phyloP scores from a whole-genome alignment of 2,113 vertebrate genomes.

The Cyprinodon brontotheroides region DNA sequence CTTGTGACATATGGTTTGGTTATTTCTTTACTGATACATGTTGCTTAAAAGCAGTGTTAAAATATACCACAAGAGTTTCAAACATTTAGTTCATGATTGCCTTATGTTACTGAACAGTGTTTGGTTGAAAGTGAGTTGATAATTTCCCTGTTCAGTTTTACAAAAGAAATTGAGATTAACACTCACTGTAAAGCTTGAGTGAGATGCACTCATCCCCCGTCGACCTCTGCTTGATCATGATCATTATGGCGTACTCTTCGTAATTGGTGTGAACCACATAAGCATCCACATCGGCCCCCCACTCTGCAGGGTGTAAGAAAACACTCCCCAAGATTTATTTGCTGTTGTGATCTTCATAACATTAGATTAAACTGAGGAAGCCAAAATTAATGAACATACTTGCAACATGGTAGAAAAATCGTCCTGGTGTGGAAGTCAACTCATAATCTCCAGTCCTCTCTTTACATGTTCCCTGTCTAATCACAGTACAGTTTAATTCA shows the following conservation, averaged over 20 bases:
- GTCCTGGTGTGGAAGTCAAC: slow-evolving; percentile 72
- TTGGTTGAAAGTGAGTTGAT: too few relatives aligned
- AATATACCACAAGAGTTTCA: too few relatives aligned
- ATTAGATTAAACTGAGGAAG: background rate
- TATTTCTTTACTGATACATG: too few relatives aligned
- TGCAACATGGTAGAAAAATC: slow-evolving; percentile 59
- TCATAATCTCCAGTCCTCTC: slow-evolving; percentile 62
- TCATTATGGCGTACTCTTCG: slow-evolving; percentile 85
- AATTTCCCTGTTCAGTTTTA: background rate
- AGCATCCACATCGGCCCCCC: slow-evolving; percentile 74
- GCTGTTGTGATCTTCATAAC: background rate
- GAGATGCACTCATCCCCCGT: slow-evolving; percentile 68
- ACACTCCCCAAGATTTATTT: background rate
- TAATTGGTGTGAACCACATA: slow-evolving; percentile 92
- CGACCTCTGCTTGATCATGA: slow-evolving; percentile 79
- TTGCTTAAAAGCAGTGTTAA: too few relatives aligned
- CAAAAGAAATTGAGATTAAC: background rate
- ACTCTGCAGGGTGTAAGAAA: slow-evolving; percentile 71
- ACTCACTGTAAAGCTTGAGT: slow-evolving; percentile 86
- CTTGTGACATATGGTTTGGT: too few relatives aligned
- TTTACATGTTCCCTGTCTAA: slow-evolving; percentile 65
- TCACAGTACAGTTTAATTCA: background rate
- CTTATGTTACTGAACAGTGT: background rate
- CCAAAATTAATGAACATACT: slow-evolving; percentile 55
- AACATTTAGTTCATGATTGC: too few relatives aligned